Evolutionary conservation across 1,140 invertebrate species (phyloP), one percentile per base, ranked within the genome.

Genomic region (Scaptomyza graminum): DNA sequence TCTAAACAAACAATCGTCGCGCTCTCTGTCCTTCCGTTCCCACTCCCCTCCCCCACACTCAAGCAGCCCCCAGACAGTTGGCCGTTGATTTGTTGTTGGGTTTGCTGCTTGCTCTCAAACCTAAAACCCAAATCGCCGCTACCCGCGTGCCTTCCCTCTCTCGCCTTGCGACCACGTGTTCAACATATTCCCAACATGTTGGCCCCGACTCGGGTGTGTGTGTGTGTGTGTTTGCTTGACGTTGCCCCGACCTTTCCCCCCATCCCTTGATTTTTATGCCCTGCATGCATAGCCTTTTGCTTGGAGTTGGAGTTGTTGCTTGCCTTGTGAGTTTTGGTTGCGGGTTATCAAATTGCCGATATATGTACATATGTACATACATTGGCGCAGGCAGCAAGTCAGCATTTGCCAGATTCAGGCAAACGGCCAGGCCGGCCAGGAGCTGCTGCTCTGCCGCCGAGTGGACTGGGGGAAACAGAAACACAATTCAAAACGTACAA

Each of bases 111-210:
- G 9, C 31, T 34, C 8, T 34, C 7, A 9, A 34, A 9, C 31
- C 31, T 9, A 34, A 34, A 34, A 34, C 31, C 31, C 31, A 9
- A 34, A 34, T 9, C 6, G 7, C 7, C 54, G 61, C 52, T 49
- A 41, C 41, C 57, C 47, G 57, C 62, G 62, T 52, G 37, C n/a
- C 11, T 12, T 51, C 9, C 22, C 28, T 25, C 28, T 25, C 8
- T 25, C 8, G 34, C 22, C 39, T 15, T 31, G 18, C 59, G 37
- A 81, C 82, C 82, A 85, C 82, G 82, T 85, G 82, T 87, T 85
- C 64, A 85, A 81, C 82, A 85, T 70, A 87, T 85, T 85, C 75
- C 60, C 64, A 87, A 87, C 82, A 85, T 78, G 78, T 79, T 85
- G 66, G 63, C 28, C 37, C 22, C 55, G 50, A 52, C 61, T 57